phyloP scores from a whole-genome alignment of 1,140 invertebrate species.

The Drosophila nannoptera region DNA sequence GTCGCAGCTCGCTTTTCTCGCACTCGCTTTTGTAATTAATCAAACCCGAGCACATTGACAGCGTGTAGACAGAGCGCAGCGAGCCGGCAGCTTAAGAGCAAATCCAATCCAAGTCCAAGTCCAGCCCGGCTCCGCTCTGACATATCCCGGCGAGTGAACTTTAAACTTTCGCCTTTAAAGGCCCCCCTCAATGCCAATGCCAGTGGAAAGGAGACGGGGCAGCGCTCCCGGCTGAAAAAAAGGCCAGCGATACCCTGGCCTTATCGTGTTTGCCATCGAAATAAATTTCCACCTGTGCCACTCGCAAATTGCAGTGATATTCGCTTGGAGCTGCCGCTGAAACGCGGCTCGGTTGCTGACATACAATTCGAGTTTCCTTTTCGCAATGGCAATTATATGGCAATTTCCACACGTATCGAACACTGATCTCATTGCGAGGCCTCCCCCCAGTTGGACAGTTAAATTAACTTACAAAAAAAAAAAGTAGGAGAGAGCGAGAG shows the following conservation, averaged over 20 bases:
- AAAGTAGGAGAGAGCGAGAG: neutral
- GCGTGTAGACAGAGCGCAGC: conserved; percentile 62
- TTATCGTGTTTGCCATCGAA: conserved; percentile 74
- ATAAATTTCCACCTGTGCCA: conserved; percentile 77
- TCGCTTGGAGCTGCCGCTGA: conserved; percentile 32
- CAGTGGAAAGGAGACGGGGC: conserved; percentile 5
- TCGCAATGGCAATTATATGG: conserved; percentile 64
- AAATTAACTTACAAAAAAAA: conserved; percentile 52
- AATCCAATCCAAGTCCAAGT: conserved; percentile 19
- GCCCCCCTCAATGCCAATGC: conserved; percentile 48
- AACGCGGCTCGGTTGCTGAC: conserved; percentile 30
- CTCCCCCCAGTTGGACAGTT: conserved; percentile 25
- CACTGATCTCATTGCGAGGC: conserved; percentile 62
- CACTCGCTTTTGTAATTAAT: conserved; percentile 73
- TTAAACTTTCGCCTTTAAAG: conserved; percentile 59
- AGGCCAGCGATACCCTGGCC: conserved; percentile 43
- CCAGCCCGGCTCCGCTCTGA: conserved; percentile 22
- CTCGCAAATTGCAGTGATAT: conserved; percentile 74
- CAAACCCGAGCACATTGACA: conserved; percentile 72
- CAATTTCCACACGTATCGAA: conserved; percentile 75
- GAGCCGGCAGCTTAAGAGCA: conserved; percentile 43
- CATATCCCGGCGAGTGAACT: conserved; percentile 49
- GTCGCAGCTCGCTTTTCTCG: conserved; percentile 13
- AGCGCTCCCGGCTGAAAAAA: neutral
- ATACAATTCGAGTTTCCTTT: conserved; percentile 63